Base-by-base conservation (phyloP, 2,888 invertebrate species). In the Drosophila kanekoi region DNA sequence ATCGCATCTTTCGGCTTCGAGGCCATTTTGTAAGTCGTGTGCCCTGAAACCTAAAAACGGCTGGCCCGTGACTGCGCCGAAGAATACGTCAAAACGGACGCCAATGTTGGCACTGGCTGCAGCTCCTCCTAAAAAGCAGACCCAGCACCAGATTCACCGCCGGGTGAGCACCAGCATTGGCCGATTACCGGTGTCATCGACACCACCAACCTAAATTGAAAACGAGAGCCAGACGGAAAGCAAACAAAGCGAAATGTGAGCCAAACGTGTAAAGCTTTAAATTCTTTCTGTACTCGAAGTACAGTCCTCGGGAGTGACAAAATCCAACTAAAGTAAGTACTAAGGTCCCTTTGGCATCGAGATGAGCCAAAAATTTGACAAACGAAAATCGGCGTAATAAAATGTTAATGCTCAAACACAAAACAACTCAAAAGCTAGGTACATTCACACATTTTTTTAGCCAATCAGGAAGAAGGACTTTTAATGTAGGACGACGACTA, bases 11-110 rank as follows among this genome's bases (percentile, higher is more conserved):
- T n/a, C 97, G 68, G 97, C 96, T 89, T 97, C 97, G 91, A 97
- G 97, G 33, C 97, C 97, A 87, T 95, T 95, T 87, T 96, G 95
- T 52, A 96, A 94, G 90, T 97, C 97, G 66, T 95, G 94, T 41
- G 96, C 96, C 18, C 96, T 96, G 91, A 99, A 97, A 91, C 96
- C 95, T 95, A 97, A 97, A 79, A 98, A 94, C n/a, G 98, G 97
- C 91, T 98, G 98, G 90, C 96, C 96, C 20, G 97, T 96, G 51
- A 98, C 98, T 45, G 98, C 97, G 14, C 98, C 98, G 89, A 98
- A 97, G 70, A 98, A 93, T 63, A 98, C 94, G 92, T 97, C 97
- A 92, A 97, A 97, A 62, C 90, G 90, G 57, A 79, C 80, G 56
- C 79, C 2, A 57, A 76, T 79, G 67, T 58, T 88, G 37, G 64